These are phyloP conservation scores for Aphidius colemani DNA, from an alignment of 2,888 invertebrate genomes.

Conservation along the genomic window DNA sequence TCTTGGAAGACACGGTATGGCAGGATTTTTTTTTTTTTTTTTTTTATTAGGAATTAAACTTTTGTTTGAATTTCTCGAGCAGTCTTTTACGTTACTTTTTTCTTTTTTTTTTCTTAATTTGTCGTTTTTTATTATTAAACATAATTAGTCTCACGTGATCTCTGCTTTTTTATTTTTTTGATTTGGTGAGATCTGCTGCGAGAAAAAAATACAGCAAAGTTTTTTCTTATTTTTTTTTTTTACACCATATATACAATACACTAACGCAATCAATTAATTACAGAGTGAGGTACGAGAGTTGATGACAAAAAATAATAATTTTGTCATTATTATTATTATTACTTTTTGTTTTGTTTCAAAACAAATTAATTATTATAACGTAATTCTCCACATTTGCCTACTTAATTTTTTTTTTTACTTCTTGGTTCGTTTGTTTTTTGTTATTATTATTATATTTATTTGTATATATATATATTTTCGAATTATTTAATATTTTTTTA, in stretches of 20 bases:
- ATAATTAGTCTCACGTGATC: constrained; percentile 15
- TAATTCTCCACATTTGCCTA: constrained; percentile 1
- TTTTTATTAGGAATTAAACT: constrained; percentile 48
- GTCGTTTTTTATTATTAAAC: constrained; percentile 12
- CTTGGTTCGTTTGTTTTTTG: not conserved
- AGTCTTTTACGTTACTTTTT: not conserved
- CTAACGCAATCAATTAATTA: constrained; percentile 19
- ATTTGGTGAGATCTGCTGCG: not conserved
- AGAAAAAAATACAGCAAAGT: too few relatives aligned
- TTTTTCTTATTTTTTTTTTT: not conserved
- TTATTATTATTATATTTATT: not conserved
- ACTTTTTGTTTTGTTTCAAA: not conserved
- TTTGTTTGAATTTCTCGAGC: constrained; percentile 15
- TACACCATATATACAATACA: constrained; percentile 26
- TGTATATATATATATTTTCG: not conserved
- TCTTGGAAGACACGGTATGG: constrained; percentile 56
- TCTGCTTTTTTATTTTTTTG: constrained; percentile 12
- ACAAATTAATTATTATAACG: not conserved
- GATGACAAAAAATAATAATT: not conserved
- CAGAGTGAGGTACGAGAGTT: constrained; percentile 7
- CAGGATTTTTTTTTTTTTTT: constrained; percentile 44
- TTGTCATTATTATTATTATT: not conserved
- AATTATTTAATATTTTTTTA: constrained; percentile 7
- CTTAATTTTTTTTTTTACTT: not conserved
- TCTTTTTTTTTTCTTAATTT: constrained; percentile 8